Evolutionary conservation across 1,140 invertebrate genomes (phyloP).

Genomic region (Drepana arcuata): DNA sequence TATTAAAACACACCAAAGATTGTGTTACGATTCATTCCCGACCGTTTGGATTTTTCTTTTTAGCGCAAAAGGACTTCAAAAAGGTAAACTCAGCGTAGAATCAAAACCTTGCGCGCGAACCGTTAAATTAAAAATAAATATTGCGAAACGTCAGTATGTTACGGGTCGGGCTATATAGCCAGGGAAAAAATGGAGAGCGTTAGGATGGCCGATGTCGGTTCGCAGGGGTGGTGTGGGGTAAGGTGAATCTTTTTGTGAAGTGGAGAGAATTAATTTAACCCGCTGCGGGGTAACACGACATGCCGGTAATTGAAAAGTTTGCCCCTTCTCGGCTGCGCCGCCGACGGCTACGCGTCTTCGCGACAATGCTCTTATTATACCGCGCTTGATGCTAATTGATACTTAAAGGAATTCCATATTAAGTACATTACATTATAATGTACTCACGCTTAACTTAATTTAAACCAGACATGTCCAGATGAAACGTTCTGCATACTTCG

Average conservation of each 20-base stretch:
- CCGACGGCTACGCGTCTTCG: conserved; percentile 33
- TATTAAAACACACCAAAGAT: not conserved
- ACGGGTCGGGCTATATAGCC: conserved; percentile 46
- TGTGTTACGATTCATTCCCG: conserved; percentile 36
- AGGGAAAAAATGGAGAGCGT: conserved; percentile 49
- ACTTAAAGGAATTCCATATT: too few species aligned
- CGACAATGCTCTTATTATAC: conserved; percentile 34
- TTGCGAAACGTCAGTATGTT: conserved; percentile 73
- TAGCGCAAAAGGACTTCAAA: conserved; percentile 47
- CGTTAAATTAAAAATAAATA: conserved; percentile 72
- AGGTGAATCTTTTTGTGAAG: conserved; percentile 72
- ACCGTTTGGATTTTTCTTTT: conserved; percentile 37
- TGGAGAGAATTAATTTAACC: conserved; percentile 73
- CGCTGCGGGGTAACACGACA: conserved; percentile 71
- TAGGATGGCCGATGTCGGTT: conserved; percentile 45
- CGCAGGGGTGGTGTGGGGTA: conserved; percentile 47
- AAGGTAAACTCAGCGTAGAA: conserved; percentile 44
- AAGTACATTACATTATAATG: too few species aligned
- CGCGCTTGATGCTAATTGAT: conserved; percentile 30
- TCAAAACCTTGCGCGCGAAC: conserved; percentile 56
- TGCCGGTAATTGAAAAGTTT: conserved; percentile 73
- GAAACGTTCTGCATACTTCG: too few species aligned
- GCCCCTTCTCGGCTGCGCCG: conserved; percentile 51
- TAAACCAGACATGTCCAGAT: too few species aligned
- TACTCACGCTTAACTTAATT: too few species aligned